Conservation (phyloP, 2,888 invertebrate species). For the Macrophya annulata region DNA sequence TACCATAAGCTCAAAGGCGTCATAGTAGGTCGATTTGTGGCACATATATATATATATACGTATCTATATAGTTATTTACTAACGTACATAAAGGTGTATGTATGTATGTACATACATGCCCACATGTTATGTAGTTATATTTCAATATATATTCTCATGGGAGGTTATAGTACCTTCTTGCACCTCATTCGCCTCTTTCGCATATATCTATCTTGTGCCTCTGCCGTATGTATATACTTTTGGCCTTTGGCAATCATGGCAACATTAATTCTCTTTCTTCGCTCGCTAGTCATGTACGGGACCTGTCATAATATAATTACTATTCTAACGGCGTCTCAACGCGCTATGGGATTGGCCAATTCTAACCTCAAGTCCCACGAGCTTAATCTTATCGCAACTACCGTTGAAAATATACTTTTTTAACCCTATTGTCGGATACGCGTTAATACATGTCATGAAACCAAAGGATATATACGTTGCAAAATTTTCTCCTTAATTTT, state of each 20-base stretch:
- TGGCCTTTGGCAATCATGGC: slow-evolving; percentile 57
- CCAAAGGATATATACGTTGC: not conserved
- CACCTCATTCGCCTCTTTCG: slow-evolving; percentile 38
- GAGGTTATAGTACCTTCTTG: slow-evolving; percentile 9
- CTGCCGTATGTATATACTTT: slow-evolving; percentile 11
- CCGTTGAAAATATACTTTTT: not conserved
- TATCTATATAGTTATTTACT: not conserved
- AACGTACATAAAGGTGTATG: not conserved
- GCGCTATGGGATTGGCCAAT: slow-evolving; percentile 47
- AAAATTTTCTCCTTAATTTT: not conserved
- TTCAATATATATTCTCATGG: not conserved
- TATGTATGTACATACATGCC: too few species aligned
- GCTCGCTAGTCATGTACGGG: slow-evolving; percentile 46
- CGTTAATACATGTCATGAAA: not conserved
- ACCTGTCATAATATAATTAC: slow-evolving; percentile 55
- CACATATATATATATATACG: not conserved
- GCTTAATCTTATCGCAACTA: not conserved
- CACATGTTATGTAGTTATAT: not conserved
- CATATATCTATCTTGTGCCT: not conserved
- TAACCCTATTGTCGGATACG: not conserved
- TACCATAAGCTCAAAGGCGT: slow-evolving; percentile 23
- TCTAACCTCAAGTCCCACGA: slow-evolving; percentile 9
- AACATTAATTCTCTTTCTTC: slow-evolving; percentile 55
- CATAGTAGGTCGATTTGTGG: slow-evolving; percentile 35
- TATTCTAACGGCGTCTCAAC: slow-evolving; percentile 51